Evolutionary conservation across 2,113 vertebrate genomes (phyloP), one percentile per base, ranked within the genome.

Genomic region (Puntigrus tetrazona): DNA sequence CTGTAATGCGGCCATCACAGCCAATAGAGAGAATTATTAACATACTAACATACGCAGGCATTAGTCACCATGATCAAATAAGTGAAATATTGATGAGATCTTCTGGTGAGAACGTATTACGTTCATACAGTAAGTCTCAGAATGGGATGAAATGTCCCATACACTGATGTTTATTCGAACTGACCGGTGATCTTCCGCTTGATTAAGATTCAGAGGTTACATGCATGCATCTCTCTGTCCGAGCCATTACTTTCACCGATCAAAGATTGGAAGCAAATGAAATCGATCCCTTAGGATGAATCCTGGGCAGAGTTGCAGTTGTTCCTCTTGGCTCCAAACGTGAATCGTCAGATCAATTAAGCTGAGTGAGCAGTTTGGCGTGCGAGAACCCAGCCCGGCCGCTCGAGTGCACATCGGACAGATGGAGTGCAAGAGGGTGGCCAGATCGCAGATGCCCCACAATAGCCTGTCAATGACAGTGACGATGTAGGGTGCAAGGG

Each of bases 311-410:
- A 55, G 76, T 74, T 31, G 78, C 57, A 45, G 34, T 34, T 55
- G 83, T 81, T 45, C 36, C 22, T 85, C 47, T 85, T 81, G 78
- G 78, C 38, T 20, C 52, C 31, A 47, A 80, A 73, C 1, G 8
- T 25, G 36, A 57, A 61, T 79, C 43, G 34, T 75, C 67, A 89
- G 90, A 93, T 92, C 88, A 88, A 78, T 84, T 84, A 31, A 85
- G 89, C 89, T 93, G 90, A 92, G 87, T 89, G 91, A 89, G 90
- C 83, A 65, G 83, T 90, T 89, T 91, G 88, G 87, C 83, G 79
- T 87, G 89, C 83, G 86, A 85, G 81, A 89, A 83, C 87, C 11
- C 70, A 4, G 91, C 76, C 88, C 85, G 85, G 90, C 90, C 74
- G 82, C 67, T 63, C 50, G 83, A 55, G 36, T 73, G 84, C 78